Conservation (phyloP, 2,888 invertebrate genomes). For the Thera obeliscata region DNA sequence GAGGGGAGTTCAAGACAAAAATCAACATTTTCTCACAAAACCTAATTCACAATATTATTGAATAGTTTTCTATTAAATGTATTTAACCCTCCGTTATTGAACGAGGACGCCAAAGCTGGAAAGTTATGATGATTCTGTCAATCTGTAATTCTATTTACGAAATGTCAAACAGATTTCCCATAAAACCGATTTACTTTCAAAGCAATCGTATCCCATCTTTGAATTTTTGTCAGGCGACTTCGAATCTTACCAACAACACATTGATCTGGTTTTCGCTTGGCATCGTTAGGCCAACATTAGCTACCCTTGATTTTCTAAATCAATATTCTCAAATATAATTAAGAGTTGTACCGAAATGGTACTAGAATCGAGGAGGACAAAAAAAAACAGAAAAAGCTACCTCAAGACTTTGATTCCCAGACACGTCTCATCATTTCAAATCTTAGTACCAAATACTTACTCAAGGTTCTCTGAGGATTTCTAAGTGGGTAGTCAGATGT, state of each 20-base stretch:
- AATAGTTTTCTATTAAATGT: too few species aligned
- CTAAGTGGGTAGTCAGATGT: too few species aligned
- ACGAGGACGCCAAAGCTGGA: too few species aligned
- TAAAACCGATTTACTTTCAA: background rate
- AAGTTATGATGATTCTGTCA: too few species aligned
- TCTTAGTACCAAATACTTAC: too few species aligned
- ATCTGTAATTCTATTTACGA: too few species aligned
- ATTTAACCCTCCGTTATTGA: too few species aligned
- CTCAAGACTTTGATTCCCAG: too few species aligned
- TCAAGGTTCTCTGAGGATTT: too few species aligned
- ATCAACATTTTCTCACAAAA: slow-evolving; percentile 10
- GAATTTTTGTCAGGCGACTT: background rate
- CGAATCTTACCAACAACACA: background rate
- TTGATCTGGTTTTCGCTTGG: slow-evolving; percentile 1
- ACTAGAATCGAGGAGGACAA: too few species aligned
- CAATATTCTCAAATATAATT: slow-evolving; percentile 16
- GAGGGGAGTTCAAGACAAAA: slow-evolving; percentile 10
- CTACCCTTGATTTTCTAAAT: slow-evolving; percentile 7
- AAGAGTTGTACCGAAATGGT: background rate
- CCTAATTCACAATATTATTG: background rate
- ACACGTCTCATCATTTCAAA: too few species aligned
- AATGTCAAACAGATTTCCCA: background rate
- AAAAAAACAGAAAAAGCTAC: too few species aligned
- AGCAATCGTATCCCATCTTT: background rate
- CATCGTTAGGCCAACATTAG: background rate